Evolutionary conservation across 2,113 vertebrate genomes (phyloP), one percentile per base, ranked within the genome.

Genomic region (Myxocyprinus asiaticus): DNA sequence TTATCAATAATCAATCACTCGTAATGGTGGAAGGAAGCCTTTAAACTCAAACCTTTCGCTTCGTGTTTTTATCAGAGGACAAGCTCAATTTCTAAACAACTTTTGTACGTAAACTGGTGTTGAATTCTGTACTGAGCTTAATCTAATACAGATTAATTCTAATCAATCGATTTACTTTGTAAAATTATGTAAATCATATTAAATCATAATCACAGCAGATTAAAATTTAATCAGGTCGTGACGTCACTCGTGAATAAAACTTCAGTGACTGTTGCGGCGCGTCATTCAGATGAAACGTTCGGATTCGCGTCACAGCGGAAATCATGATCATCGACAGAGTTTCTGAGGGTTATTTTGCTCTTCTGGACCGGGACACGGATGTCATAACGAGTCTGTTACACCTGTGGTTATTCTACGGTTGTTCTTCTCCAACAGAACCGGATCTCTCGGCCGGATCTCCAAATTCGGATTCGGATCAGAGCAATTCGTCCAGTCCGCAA

Each of bases 311-410:
- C 22, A 33, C 22, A 33, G 22, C 22, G 3, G 22, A 43, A 79
- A 58, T 9, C 1, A 95, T 95, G 94, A 93, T 94, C 51, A 91
- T 95, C 86, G 93, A 95, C 85, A 82, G 88, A 62, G 81, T 88
- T 70, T 88, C 84, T 59, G 92, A 93, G 79, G 88, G 85, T 81
- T 70, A 82, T 65, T 66, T 59, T 45, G 87, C 81, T 78, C 75
- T 87, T 76, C 61, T 86, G 86, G 93, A 91, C 79, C 75, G 77
- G 66, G 88, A 89, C 66, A n/a, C 83, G 47, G 87, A 90, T 44
- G 82, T 89, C 14, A 89, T 91, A 81, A 82, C 65, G 79, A 88
- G 85, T 85, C 92, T 92, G 66, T 88, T 93, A 22, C 86, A 93
- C 83, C 80, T 93, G 78, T 89, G 86, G 6, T 92, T 87, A n/a